phyloP scores from a whole-genome alignment of 2,113 vertebrate species.

The Podilymbus podiceps region DNA sequence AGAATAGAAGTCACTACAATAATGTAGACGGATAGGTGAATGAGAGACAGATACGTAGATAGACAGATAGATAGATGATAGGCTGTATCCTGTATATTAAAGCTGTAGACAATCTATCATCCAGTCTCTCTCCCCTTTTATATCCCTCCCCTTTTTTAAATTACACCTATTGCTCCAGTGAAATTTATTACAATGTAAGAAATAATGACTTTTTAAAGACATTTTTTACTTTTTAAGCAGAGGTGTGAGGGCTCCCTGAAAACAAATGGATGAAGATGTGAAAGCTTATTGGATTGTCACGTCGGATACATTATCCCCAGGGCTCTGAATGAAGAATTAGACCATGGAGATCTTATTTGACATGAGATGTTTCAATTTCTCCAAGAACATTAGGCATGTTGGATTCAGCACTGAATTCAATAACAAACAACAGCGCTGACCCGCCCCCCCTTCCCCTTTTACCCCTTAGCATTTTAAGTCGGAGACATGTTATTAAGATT shows the following conservation, averaged over 20 bases:
- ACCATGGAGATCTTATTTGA: conserved; percentile 69
- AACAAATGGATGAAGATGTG: conserved; percentile 56
- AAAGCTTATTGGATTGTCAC: conserved; percentile 65
- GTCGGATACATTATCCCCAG: conserved; percentile 53
- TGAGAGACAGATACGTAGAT: conserved; percentile 13
- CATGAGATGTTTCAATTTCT: conserved; percentile 74
- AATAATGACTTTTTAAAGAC: conserved; percentile 35
- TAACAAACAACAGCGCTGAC: not conserved
- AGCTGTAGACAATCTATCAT: conserved; percentile 3
- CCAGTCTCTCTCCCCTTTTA: not conserved
- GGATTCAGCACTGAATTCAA: conserved; percentile 38
- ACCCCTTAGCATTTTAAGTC: conserved; percentile 52
- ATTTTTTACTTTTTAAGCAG: conserved; percentile 63
- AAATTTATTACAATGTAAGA: conserved; percentile 46
- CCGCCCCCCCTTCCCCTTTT: not conserved
- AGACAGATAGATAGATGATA: conserved; percentile 8
- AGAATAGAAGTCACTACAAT: not conserved
- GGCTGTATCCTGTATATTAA: not conserved
- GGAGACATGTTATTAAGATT: conserved; percentile 65
- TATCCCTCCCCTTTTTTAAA: not conserved
- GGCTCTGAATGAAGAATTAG: conserved; percentile 65
- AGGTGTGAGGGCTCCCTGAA: conserved; percentile 20
- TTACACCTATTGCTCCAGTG: not conserved
- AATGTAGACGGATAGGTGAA: conserved; percentile 14
- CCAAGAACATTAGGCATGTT: conserved; percentile 36